Evolutionary conservation across 1,140 invertebrate species (phyloP), one percentile per base, ranked within the genome.

Genomic region (Drosophila sechellia): DNA sequence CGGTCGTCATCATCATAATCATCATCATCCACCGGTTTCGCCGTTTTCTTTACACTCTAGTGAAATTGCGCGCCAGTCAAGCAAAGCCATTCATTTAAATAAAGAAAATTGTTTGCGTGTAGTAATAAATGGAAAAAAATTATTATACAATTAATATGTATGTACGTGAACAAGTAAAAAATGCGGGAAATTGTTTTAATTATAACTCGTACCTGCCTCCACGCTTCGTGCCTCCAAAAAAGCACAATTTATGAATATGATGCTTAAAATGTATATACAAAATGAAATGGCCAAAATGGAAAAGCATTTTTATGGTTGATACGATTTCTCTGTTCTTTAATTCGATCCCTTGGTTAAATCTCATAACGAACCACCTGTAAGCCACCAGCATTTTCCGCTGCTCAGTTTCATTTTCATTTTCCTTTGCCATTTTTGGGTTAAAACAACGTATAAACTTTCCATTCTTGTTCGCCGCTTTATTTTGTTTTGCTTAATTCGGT

Each of bases 81-180:
- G 74, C 81, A 73, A 53, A 60, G 77, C 74, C 60, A 74, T 81
- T 86, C 83, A 87, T 87, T 87, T 78, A 87, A 86, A 87, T 87
- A 81, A 87, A 87, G 75, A 81, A 86, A 85, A 85, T 74, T 57
- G 81, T 75, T 74, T 71, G 81, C 80, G 79, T 80, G 77, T 76
- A 64, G 72, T 68, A 77, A 86, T 74, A 81, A 78, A 78, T 83
- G 70, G 43, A 15, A 50, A 72, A 63, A 86, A 83, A 87, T 81
- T 87, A 86, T 81, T 81, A 87, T 87, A 76, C 79, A 87, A 86
- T 86, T 86, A 86, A 81, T 56, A 74, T 54, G 53, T 43, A 60
- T 73, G 66, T 56, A 22, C 49, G 40, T 40, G 13, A 42, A 40
- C 20, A 42, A 6, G 52, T 48, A 48, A 71, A 66, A 69, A 60